Evolutionary conservation across 1,140 invertebrate species (phyloP).

Genomic region (Bombus soroeensis): DNA sequence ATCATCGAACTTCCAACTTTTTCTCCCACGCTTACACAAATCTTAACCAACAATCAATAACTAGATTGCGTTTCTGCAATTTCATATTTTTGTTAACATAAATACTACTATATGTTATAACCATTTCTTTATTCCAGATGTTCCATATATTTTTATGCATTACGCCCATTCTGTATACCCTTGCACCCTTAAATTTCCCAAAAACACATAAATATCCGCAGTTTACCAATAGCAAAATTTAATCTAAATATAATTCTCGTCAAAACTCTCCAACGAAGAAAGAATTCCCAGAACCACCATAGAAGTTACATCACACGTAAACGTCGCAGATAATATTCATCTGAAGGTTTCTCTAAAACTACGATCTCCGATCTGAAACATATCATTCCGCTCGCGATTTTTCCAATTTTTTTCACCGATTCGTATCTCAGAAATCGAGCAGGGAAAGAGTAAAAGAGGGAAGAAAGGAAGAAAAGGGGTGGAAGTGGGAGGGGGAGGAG

Average conservation of each 20-base stretch:
- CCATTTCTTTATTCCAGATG: too few relatives aligned
- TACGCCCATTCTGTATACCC: too few relatives aligned
- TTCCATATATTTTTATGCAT: too few relatives aligned
- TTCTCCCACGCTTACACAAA: not conserved
- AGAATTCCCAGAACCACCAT: too few relatives aligned
- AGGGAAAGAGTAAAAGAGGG: not conserved
- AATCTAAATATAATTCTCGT: not conserved
- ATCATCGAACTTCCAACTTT: too few relatives aligned
- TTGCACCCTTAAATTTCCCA: not conserved
- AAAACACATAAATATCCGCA: not conserved
- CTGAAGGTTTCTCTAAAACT: not conserved
- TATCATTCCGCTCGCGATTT: not conserved
- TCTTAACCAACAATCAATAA: not conserved
- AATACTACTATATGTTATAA: too few relatives aligned
- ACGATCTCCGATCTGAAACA: not conserved
- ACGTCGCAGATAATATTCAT: not conserved
- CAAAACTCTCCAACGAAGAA: too few relatives aligned
- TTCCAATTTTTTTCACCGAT: not conserved
- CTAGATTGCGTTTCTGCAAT: not conserved
- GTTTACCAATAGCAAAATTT: not conserved
- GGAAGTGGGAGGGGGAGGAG: rapidly evolving
- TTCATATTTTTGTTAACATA: not conserved
- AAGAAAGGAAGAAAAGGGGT: too few relatives aligned
- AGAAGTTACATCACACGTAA: not conserved
- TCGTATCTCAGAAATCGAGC: slow-evolving; percentile 40